phyloP scores from a whole-genome alignment of 2,888 invertebrate genomes.

The Lathronympha strigana region DNA sequence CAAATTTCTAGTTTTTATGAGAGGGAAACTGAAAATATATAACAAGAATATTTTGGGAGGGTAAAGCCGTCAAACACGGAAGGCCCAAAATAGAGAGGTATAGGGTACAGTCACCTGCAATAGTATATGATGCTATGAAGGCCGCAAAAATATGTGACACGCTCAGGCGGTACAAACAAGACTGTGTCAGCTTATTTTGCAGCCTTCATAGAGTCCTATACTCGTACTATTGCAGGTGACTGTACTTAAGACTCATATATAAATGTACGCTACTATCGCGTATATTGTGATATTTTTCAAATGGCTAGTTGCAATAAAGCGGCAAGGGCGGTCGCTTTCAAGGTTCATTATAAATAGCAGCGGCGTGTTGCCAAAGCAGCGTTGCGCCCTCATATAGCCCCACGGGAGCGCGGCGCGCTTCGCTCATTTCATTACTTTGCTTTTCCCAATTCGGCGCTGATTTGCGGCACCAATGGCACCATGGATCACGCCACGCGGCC shows the following conservation, averaged over 20 bases:
- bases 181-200: too few relatives aligned
- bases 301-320: constrained; percentile 63
- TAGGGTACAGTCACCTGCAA: too few relatives aligned
- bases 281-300: constrained; percentile 50
- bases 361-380: constrained; percentile 79
- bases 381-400: constrained; percentile 71
- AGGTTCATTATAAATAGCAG: constrained; percentile 81
- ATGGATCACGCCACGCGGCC: constrained; percentile 46
- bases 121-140: too few relatives aligned
- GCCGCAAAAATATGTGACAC: too few relatives aligned
- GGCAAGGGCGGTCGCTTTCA: constrained; percentile 81
- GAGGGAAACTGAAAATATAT: too few relatives aligned
- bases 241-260: background rate
- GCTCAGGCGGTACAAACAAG: too few relatives aligned
- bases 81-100: too few relatives aligned
- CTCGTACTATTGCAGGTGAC: too few relatives aligned
- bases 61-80: too few relatives aligned
- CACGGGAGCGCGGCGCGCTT: constrained; percentile 55
- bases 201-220: too few relatives aligned
- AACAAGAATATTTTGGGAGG: too few relatives aligned
- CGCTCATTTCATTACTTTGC: constrained; percentile 53
- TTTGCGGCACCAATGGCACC: constrained; percentile 46
- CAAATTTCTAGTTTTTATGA: too few relatives aligned
- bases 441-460: constrained; percentile 65
- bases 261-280: constrained; percentile 48